Percentiles rank a stretch among this genome's conserved stretches.
Conservation (phyloP, 2,797 vertebrate species). For the Nyctalus aviator region DNA sequence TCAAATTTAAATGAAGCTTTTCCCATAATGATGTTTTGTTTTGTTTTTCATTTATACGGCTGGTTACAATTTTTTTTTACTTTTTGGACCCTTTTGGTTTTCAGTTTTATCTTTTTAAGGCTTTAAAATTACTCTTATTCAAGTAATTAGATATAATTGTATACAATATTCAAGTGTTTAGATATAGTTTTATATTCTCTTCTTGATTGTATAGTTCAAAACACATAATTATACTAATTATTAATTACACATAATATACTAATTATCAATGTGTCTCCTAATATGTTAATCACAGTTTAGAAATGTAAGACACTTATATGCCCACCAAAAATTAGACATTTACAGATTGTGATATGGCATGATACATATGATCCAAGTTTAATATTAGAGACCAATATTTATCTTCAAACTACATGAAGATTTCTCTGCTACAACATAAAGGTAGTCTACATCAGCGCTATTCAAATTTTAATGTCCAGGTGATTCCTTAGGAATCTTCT, state of each 20-base stretch:
- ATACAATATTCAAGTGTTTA: not conserved
- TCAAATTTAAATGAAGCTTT: not conserved
- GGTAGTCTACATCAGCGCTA: not conserved
- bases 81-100: not conserved
- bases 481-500: not conserved
- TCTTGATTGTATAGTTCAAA: not conserved
- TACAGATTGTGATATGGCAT: not conserved
- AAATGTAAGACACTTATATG: not conserved
- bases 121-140: not conserved
- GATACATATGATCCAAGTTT: not conserved
- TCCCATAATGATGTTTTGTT: not conserved
- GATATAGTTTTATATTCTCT: not conserved
- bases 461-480: not conserved
- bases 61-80: not conserved
- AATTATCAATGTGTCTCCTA: not conserved
- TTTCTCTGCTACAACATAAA: not conserved
- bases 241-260: not conserved
- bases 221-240: not conserved
- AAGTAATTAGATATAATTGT: not conserved
- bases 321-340: not conserved
- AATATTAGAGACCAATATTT: not conserved
- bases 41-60: not conserved
- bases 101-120: not conserved
- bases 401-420: not conserved
- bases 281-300: not conserved